Conservation (phyloP, 1,140 invertebrate species). For the Platyscapa corneri region DNA sequence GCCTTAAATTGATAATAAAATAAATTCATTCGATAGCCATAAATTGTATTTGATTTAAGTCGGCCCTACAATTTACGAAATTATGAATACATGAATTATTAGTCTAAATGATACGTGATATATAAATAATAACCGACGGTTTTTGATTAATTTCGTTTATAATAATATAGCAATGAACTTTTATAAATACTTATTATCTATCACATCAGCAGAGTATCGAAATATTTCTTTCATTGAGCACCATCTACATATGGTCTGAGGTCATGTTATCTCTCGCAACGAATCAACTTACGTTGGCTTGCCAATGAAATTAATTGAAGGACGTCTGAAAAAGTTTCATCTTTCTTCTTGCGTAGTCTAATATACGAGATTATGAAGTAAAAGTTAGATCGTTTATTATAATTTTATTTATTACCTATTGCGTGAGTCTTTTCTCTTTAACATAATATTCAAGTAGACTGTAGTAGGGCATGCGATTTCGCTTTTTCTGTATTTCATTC, state of each 20-base stretch:
- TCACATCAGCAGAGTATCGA: neutral
- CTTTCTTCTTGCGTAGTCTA: neutral
- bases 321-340: neutral
- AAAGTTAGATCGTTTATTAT: conserved; percentile 14
- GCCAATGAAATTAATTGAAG: conserved; percentile 13
- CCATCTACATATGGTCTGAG: neutral
- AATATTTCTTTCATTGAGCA: neutral
- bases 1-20: no score
- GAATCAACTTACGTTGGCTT: conserved; percentile 11
- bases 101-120: no score
- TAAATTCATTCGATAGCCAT: no score
- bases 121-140: no score
- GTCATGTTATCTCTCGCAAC: neutral
- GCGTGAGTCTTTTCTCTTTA: neutral
- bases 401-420: neutral
- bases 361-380: conserved; percentile 3
- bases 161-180: no score
- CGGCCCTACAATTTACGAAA: no score
- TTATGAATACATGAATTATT: no score
- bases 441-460: conserved; percentile 19
- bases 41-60: no score
- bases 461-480: no score
- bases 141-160: no score
- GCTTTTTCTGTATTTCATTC: no score
- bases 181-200: neutral